Evolutionary conservation across 2,888 invertebrate species (phyloP), one percentile per base, ranked within the genome.

Genomic region (Carabus problematicus): DNA sequence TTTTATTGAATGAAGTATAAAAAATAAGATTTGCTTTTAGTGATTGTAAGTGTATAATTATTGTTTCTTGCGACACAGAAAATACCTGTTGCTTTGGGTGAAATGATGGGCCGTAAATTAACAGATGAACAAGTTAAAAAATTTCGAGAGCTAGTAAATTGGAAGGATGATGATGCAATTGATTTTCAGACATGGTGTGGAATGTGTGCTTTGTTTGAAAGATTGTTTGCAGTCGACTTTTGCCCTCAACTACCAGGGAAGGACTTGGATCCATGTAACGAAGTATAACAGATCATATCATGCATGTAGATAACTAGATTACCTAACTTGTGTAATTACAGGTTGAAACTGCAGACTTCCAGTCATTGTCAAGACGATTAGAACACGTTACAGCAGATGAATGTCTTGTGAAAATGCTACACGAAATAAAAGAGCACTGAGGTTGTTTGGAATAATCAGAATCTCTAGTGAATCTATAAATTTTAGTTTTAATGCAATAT

Each of bases 111-210:
- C 0, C 86, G 87, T 64, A 81, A 84, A 39, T 79, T 91, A 70
- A 82, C 82, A 0, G 75, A 80, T 8, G 80, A 84, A 0, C 87
- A 89, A 74, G 81, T 80, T 1, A 75, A 72, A 1, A 79, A 83
- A 54, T 86, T 89, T 72, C 79, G 79, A 55, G 73, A 74, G 1
- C 75, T 87, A 19, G 82, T 90, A 75, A 84, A 84, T 18, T 88
- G 88, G 87, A 77, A 81, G 0, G 82, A 81, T 0, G 84, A 79
- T 1, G 82, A 84, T 29, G 80, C 83, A 0, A 76, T 90, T 54
- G 88, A 89, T 76, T 93, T 91, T 78, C 85, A 91, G 18, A 87
- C 88, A 0, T 94, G 93, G 89, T 91, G 92, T 76, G 93, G 93
- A 0, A 81, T 94, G 43, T 90, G 91, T 72, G 92, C 93, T 0